phyloP scores from a whole-genome alignment of 2,797 vertebrate species.

The Salarias fasciatus region DNA sequence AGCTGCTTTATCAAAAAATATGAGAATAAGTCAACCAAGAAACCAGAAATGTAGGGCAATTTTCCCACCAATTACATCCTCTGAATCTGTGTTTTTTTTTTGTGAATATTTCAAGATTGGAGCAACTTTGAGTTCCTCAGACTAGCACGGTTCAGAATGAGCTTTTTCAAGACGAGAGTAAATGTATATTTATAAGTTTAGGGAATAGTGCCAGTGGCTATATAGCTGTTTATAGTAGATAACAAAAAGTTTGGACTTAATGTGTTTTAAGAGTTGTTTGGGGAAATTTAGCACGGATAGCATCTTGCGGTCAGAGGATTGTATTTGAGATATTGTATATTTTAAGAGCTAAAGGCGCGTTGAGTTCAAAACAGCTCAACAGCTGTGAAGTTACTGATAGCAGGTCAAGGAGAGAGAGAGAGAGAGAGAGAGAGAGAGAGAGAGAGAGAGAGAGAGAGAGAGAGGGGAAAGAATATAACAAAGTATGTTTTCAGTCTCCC shows the following conservation, averaged over 20 bases:
- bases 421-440: neutral
- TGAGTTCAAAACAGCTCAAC: slow-evolving; percentile 51
- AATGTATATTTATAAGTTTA: slow-evolving; percentile 16
- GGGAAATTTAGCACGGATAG: slow-evolving; percentile 42
- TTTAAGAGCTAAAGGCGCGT: slow-evolving; percentile 40
- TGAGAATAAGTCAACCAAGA: no score
- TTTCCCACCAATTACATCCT: neutral
- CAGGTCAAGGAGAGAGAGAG: slow-evolving; percentile 23
- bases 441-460: neutral
- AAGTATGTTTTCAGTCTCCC: slow-evolving; percentile 5
- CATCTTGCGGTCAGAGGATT: slow-evolving; percentile 49
- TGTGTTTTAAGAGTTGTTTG: slow-evolving; percentile 37
- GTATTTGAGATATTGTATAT: slow-evolving; percentile 39
- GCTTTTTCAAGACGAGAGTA: slow-evolving; percentile 10
- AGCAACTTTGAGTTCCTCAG: slow-evolving; percentile 7
- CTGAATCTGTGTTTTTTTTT: neutral
- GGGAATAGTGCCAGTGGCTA: slow-evolving; percentile 31
- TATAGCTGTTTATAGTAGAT: slow-evolving; percentile 51
- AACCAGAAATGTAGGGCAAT: no score
- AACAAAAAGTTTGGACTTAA: slow-evolving; percentile 21
- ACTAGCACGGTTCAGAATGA: slow-evolving; percentile 26
- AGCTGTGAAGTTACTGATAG: slow-evolving; percentile 62
- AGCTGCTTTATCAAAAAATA: neutral
- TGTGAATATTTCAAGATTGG: slow-evolving; percentile 6
- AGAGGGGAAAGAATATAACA: neutral